Evolutionary conservation across 2,888 invertebrate species (phyloP).

Genomic region (Priocnemis perturbator): DNA sequence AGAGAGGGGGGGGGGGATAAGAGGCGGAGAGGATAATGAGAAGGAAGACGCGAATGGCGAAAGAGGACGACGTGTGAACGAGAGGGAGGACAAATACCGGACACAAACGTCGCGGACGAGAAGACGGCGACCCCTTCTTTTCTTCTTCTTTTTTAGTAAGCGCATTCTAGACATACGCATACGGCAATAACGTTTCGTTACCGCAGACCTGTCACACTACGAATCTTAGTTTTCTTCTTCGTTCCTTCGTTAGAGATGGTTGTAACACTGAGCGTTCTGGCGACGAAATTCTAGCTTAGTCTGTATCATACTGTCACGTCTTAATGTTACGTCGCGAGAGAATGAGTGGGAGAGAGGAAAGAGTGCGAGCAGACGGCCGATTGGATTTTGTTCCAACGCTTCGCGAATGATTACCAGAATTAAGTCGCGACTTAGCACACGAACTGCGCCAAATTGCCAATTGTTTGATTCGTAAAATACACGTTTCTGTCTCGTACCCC

Average conservation of each 20-base stretch:
- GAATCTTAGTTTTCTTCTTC: slow-evolving; percentile 31
- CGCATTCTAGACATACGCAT: slow-evolving; percentile 13
- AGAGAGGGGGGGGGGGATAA: too few relatives aligned
- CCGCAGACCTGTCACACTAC: slow-evolving; percentile 18
- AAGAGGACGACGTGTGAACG: neutral
- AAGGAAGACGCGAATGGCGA: too few relatives aligned
- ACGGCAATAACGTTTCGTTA: slow-evolving; percentile 34
- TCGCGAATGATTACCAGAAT: too few relatives aligned
- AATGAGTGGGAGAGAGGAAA: neutral
- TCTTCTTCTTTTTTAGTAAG: slow-evolving; percentile 17
- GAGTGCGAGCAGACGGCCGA: too few relatives aligned
- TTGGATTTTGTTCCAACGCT: too few relatives aligned
- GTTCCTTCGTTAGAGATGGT: slow-evolving; percentile 34
- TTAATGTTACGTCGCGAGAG: slow-evolving; percentile 25
- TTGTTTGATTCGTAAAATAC: too few relatives aligned
- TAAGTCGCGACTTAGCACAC: too few relatives aligned
- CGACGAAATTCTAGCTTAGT: slow-evolving; percentile 45
- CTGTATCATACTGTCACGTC: slow-evolving; percentile 49
- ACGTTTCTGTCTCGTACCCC: too few relatives aligned
- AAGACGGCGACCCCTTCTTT: slow-evolving; percentile 28
- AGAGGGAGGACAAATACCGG: neutral
- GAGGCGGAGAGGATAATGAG: too few relatives aligned
- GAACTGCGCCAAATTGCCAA: too few relatives aligned
- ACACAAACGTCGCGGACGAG: slow-evolving; percentile 11
- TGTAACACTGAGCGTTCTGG: slow-evolving; percentile 44